phyloP scores from a whole-genome alignment of 2,888 invertebrate genomes.

The Tetrapedia diversipes region DNA sequence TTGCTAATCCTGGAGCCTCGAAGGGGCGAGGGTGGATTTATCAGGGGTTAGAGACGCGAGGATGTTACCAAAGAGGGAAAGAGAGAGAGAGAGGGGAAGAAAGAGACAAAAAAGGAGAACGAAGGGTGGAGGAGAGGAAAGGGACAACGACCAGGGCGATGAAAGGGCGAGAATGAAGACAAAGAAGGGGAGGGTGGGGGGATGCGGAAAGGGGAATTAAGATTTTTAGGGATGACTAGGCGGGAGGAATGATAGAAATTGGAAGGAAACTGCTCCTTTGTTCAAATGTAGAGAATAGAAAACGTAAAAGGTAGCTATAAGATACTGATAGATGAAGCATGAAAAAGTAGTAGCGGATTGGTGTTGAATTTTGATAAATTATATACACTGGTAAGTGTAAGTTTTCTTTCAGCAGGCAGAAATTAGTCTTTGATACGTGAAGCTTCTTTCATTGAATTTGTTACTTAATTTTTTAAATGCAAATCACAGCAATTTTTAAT shows the following conservation, averaged over 20 bases:
- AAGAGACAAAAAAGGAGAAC: no score
- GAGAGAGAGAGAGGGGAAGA: no score
- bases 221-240: background rate
- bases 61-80: background rate
- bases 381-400: no score
- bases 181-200: background rate
- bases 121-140: background rate
- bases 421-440: no score
- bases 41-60: background rate
- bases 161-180: slow-evolving; percentile 27
- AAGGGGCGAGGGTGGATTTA: background rate
- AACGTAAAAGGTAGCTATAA: no score
- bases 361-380: no score
- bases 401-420: no score
- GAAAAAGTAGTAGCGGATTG: no score
- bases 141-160: background rate
- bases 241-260: background rate
- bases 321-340: no score
- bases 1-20: slow-evolving; percentile 12
- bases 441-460: no score
- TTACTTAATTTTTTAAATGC: no score
- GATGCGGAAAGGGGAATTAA: slow-evolving; percentile 3
- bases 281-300: background rate
- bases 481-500: no score
- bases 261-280: background rate